Base-by-base conservation (phyloP, 2,113 vertebrate species). In the Mustelus asterias region DNA sequence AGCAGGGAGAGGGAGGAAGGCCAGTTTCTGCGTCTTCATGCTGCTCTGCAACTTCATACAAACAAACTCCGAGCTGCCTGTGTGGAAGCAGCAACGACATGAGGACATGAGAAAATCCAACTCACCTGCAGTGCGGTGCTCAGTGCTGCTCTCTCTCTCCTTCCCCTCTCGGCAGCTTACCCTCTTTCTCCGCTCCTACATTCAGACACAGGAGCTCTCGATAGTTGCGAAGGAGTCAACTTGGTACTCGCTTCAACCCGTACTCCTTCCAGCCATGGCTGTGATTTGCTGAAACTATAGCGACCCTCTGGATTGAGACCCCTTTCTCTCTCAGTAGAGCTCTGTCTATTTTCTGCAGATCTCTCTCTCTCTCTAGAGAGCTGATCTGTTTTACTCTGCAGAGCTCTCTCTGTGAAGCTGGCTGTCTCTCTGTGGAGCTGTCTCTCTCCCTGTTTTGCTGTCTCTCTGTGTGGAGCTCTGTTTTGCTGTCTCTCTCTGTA, bases 111-210 rank as follows among this genome's bases (percentile, higher is more conserved):
- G 58, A n/a, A 8, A 33, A 14, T 13, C 16, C 60, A 93, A 93
- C 89, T 93, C 20, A 93, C 89, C 89, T 93, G 89, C 89, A 93
- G 58, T 93, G 89, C 89, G 60, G 89, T 93, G 89, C 37, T 37
- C 58, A 0, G 24, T 26, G 24, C 58, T 6, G 63, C 29, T 33
- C 29, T 0, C 86, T 54, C 26, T 33, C 54, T 29, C 26, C 70
- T 9, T 14, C 65, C 86, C 26, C 72, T 16, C 69, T 41, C 44
- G 33, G 86, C 48, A 89, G 86, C 86, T 54, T 11, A 26, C 9
- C 10, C 24, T 54, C 8, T 58, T 13, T 89, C 9, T 33, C 86
- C 13, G 26, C 26, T 89, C 5, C 10, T 0, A 29, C 86, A 93
- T 93, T n/a, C 60, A 63, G 80, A 0, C 2, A 20, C 14, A 41